A percentile compares a stretch with the other conserved stretches of the same genome.
These are phyloP conservation scores for Phaenicophaeus curvirostris DNA, from an alignment of 2,797 vertebrate species.

Conservation along the genomic window DNA sequence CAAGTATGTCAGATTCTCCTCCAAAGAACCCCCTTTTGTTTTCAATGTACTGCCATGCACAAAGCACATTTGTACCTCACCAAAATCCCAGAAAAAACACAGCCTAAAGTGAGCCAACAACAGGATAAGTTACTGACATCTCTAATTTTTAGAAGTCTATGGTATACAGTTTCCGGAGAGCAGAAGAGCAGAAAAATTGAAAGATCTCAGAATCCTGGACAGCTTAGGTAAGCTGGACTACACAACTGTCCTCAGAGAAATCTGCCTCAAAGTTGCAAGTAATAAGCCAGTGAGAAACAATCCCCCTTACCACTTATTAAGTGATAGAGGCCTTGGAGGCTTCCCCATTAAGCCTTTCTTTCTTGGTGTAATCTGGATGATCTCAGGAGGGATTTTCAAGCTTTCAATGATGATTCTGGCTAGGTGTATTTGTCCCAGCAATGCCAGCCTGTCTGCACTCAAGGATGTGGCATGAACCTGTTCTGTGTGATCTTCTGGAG, in stretches of 20 bases:
- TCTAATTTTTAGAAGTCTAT: not conserved
- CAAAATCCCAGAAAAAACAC: not conserved
- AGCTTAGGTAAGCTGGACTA: not conserved
- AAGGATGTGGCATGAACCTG: constrained; percentile 41
- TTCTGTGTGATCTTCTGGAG: not conserved
- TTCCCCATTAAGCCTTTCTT: constrained; percentile 76
- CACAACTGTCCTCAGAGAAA: not conserved
- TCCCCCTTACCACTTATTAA: constrained; percentile 82
- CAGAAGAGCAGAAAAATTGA: not conserved
- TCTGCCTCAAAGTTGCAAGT: not conserved
- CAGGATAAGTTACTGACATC: not conserved
- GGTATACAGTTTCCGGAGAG: not conserved
- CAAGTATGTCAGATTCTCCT: rapidly evolving
- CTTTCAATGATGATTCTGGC: constrained; percentile 84
- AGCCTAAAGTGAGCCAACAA: not conserved
- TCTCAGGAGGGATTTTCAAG: constrained; percentile 75
- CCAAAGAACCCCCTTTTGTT: not conserved
- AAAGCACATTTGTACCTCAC: not conserved
- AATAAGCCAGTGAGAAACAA: not conserved
- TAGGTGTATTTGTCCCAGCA: constrained; percentile 79
- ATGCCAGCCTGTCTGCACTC: constrained; percentile 77
- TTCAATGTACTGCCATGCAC: not conserved
- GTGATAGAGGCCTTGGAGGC: constrained; percentile 76
- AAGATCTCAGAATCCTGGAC: not conserved
- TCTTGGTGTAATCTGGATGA: constrained; percentile 58